Percentiles rank a stretch among this genome's conserved stretches.
Evolutionary conservation across 2,888 invertebrate species (phyloP).

Genomic region (Caenorhabditis zanzibari): DNA sequence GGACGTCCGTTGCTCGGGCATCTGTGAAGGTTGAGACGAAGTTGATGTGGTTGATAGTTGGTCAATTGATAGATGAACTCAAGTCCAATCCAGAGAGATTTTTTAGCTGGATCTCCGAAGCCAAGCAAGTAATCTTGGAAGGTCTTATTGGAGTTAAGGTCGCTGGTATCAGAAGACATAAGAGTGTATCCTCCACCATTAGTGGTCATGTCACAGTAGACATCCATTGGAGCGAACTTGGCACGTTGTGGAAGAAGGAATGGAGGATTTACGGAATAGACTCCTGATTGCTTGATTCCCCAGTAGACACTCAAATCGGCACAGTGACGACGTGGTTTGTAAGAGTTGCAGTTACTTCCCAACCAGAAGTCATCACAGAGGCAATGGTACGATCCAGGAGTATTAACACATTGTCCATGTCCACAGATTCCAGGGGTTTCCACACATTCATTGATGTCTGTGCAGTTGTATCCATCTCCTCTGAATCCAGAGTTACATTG

Average conservation of each 20-base stretch:
- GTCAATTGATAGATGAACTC: conserved; percentile 74
- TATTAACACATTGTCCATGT: conserved; percentile 89
- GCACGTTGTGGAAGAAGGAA: conserved; percentile 46
- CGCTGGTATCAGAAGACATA: conserved; percentile 65
- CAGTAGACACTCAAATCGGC: conserved; percentile 77
- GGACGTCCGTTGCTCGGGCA: conserved; percentile 68
- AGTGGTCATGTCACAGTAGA: conserved; percentile 69
- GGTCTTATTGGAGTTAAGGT: conserved; percentile 64
- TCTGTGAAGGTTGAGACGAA: conserved; percentile 71
- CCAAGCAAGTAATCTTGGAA: conserved; percentile 59
- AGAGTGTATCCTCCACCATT: conserved; percentile 76
- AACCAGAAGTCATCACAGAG: conserved; percentile 71
- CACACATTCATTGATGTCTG: conserved; percentile 75
- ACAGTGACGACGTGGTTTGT: conserved; percentile 75
- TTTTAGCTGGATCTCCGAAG: conserved; percentile 69
- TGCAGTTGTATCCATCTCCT: conserved; percentile 75
- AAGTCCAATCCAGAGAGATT: conserved; percentile 74
- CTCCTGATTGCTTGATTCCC: conserved; percentile 64
- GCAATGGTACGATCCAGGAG: conserved; percentile 88
- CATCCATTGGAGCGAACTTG: conserved; percentile 50
- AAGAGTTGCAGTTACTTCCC: conserved; percentile 72
- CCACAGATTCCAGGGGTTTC: conserved; percentile 83
- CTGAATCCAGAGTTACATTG: conserved; percentile 72
- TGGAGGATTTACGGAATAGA: conserved; percentile 68
- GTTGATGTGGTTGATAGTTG: conserved; percentile 67